A percentile compares a stretch with the other conserved stretches of the same genome.
Conservation (phyloP, 2,797 vertebrate genomes). For the Poliocrania exsul region DNA sequence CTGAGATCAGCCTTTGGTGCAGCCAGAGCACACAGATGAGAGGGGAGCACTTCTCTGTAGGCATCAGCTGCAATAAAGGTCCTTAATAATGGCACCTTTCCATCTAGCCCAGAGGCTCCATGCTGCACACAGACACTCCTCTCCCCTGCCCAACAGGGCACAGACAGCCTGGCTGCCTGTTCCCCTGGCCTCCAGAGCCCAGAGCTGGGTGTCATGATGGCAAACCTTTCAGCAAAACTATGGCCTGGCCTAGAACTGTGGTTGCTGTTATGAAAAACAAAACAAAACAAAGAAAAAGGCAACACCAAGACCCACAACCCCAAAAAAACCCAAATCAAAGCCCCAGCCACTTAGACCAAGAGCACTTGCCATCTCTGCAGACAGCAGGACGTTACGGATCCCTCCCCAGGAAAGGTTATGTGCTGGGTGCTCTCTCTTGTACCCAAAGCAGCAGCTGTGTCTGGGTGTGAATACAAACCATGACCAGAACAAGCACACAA, state of each 20-base stretch:
- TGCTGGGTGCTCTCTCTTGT: background rate
- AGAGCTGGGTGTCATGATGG: fast-evolving
- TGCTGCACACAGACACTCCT: background rate
- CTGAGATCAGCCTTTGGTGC: background rate
- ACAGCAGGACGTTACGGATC: background rate
- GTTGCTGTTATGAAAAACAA: background rate
- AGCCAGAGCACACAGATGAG: background rate
- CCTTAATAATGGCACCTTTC: background rate
- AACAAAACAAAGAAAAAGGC: background rate
- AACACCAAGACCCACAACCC: background rate
- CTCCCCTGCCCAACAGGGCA: background rate
- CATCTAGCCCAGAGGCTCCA: background rate
- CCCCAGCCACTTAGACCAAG: background rate
- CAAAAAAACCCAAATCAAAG: background rate
- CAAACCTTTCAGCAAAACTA: background rate
- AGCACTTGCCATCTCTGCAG: background rate
- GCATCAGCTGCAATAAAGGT: background rate
- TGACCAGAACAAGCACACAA: fast-evolving
- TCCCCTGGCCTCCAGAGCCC: background rate
- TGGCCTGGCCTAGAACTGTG: background rate
- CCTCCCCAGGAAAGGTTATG: background rate
- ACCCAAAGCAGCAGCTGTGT: background rate
- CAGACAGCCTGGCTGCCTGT: background rate
- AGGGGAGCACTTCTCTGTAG: background rate
- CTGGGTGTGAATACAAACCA: background rate